phyloP scores from a whole-genome alignment of 2,113 vertebrate genomes.

The Gallinago media region DNA sequence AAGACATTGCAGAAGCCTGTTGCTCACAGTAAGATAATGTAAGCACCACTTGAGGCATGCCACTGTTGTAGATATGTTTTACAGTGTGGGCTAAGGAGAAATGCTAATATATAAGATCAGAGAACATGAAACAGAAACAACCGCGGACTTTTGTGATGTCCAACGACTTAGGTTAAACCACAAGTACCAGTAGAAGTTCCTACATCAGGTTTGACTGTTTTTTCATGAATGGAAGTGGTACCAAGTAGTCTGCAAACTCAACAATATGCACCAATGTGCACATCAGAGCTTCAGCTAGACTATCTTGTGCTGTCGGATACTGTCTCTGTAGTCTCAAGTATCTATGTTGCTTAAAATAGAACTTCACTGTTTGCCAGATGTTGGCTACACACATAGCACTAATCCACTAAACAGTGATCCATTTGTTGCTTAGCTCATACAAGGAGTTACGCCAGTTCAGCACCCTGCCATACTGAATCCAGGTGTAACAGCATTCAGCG shows the following conservation, averaged over 20 bases:
- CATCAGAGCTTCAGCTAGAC: background rate
- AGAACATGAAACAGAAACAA: background rate
- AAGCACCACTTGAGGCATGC: background rate
- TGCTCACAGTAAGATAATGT: background rate
- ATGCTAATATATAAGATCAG: background rate
- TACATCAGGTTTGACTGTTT: background rate
- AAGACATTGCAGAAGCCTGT: background rate
- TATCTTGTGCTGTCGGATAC: background rate
- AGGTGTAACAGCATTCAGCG: background rate
- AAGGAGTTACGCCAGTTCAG: background rate
- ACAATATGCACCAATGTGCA: too few relatives aligned
- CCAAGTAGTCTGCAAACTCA: background rate
- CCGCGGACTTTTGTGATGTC: rapidly evolving
- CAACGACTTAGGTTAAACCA: background rate
- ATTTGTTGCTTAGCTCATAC: background rate
- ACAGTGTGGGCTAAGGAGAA: background rate
- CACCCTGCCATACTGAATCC: background rate
- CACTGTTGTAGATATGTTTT: background rate
- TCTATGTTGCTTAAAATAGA: background rate
- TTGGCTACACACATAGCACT: background rate
- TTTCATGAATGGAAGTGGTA: background rate
- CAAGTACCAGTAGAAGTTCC: background rate
- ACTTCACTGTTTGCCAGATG: background rate
- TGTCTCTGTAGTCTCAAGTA: background rate
- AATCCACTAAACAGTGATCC: background rate